A percentile compares a stretch with the other conserved stretches of the same genome.
phyloP scores from a whole-genome alignment of 1,140 invertebrate species.

The Probaryconus sp. region DNA sequence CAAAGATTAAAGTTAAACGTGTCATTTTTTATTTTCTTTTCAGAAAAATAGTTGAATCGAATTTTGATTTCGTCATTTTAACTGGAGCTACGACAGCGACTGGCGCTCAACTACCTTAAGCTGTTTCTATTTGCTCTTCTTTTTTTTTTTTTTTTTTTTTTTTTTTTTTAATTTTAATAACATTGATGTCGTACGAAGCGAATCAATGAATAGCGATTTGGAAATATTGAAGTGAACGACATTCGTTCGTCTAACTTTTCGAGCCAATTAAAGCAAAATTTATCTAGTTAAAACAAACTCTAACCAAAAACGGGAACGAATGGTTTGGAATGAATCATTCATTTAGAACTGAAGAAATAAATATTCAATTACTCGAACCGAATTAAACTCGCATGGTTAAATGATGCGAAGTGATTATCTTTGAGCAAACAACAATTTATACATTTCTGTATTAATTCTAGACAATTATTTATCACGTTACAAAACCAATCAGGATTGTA shows the following conservation, averaged over 20 bases:
- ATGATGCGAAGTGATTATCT: neutral
- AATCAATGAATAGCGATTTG: conserved; percentile 26
- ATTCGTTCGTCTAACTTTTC: conserved; percentile 13
- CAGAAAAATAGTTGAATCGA: too few relatives aligned
- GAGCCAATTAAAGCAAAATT: conserved; percentile 33
- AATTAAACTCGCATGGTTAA: conserved; percentile 10
- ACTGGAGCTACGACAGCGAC: too few relatives aligned
- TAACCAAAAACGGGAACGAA: conserved; percentile 27
- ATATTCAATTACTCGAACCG: conserved; percentile 17
- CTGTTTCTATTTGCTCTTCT: too few relatives aligned
- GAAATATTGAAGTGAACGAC: conserved; percentile 19
- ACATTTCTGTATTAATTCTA: neutral
- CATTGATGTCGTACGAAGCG: neutral
- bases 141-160: too few relatives aligned
- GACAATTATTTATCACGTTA: too few relatives aligned
- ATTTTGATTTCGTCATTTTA: too few relatives aligned
- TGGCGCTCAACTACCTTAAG: too few relatives aligned
- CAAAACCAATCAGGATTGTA: too few relatives aligned
- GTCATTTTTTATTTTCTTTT: too few relatives aligned
- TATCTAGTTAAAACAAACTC: conserved; percentile 24
- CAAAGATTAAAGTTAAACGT: too few relatives aligned
- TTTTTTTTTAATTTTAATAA: conserved; percentile 19
- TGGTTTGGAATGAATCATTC: conserved; percentile 36
- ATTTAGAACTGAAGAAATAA: conserved; percentile 29
- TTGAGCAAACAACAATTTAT: neutral